These are phyloP conservation scores for Alosa sapidissima DNA, from an alignment of 2,797 vertebrate genomes.

Conservation along the genomic window DNA sequence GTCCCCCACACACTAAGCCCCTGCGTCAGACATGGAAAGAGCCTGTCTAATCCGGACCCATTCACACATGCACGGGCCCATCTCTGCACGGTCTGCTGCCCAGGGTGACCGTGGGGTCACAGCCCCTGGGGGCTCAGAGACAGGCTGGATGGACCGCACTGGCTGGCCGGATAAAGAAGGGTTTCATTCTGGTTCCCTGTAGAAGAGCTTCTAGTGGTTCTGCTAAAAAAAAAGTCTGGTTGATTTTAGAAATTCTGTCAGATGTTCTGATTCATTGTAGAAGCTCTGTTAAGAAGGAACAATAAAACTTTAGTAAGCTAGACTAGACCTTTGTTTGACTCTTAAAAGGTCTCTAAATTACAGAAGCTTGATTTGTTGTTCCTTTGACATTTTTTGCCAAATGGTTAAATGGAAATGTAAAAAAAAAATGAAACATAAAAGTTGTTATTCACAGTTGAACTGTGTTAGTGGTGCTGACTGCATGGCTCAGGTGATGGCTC, in stretches of 20 bases:
- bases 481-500: neutral
- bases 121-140: neutral
- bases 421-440: too few relatives aligned
- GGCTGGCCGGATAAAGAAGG: neutral
- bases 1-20: neutral
- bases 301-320: too few relatives aligned
- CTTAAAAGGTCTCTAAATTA: too few relatives aligned
- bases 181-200: neutral
- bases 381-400: too few relatives aligned
- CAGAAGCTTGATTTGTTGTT: too few relatives aligned
- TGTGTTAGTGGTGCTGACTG: neutral
- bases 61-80: conserved; percentile 28
- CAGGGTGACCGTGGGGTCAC: neutral
- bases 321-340: too few relatives aligned
- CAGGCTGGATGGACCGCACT: neutral
- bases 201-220: neutral
- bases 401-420: too few relatives aligned
- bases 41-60: conserved; percentile 22
- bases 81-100: conserved; percentile 41
- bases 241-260: neutral
- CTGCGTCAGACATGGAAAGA: neutral
- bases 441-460: too few relatives aligned
- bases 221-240: neutral
- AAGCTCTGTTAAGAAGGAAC: neutral
- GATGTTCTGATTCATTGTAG: neutral